Conservation (phyloP, 2,888 invertebrate genomes). For the Bugula neritina region DNA sequence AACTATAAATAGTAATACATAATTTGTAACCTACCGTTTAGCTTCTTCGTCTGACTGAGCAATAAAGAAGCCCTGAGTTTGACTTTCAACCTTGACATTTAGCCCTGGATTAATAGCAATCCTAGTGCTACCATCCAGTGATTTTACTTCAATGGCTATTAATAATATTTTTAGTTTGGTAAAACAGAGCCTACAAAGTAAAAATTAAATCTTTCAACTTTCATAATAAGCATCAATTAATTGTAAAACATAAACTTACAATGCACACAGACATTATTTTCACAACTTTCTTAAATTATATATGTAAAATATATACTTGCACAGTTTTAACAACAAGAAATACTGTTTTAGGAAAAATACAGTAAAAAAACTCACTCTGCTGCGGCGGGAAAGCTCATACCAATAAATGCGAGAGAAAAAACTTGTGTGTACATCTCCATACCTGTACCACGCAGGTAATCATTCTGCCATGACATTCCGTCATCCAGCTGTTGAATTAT, state of each 20-base stretch:
- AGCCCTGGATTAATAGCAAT: conserved; percentile 86
- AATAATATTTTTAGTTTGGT: conserved; percentile 89
- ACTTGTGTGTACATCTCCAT: conserved; percentile 38
- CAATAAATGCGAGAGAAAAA: conserved; percentile 76
- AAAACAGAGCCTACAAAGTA: conserved; percentile 78
- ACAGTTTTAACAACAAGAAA: too few relatives aligned
- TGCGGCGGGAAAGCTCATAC: conserved; percentile 96
- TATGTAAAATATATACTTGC: too few relatives aligned
- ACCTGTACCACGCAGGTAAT: conserved; percentile 36
- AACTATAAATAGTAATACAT: too few relatives aligned
- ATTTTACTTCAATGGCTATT: conserved; percentile 89
- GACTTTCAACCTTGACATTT: conserved; percentile 81
- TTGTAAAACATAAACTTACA: background rate
- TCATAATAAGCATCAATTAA: background rate
- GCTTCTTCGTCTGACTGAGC: conserved; percentile 99
- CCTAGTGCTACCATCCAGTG: conserved; percentile 67
- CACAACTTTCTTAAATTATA: too few relatives aligned
- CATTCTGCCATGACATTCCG: conserved; percentile 33
- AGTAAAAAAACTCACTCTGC: conserved; percentile 99
- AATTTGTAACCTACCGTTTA: conserved; percentile 80
- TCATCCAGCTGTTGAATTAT: conserved; percentile 24
- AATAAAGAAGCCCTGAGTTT: conserved; percentile 98
- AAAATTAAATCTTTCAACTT: background rate
- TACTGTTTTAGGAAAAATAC: too few relatives aligned
- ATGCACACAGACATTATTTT: too few relatives aligned